Percentiles rank a stretch among this genome's conserved stretches.
Evolutionary conservation across 2,797 vertebrate genomes (phyloP).

Genomic region (Masticophis lateralis): DNA sequence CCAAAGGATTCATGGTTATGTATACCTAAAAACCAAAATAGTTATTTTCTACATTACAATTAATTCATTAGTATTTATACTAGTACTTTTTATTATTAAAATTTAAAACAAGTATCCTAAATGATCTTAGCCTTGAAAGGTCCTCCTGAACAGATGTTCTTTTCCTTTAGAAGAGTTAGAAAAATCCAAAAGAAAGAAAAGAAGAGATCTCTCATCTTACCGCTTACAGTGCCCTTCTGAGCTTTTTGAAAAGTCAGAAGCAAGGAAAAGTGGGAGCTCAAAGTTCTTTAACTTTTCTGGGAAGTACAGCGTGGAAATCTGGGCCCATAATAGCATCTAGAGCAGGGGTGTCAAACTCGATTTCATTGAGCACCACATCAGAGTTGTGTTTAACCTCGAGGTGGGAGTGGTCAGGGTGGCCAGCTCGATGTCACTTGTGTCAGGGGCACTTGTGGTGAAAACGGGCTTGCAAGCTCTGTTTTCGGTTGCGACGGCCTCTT

Average conservation of each 20-base stretch:
- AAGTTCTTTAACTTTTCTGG: background rate
- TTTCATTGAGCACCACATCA: too few species aligned
- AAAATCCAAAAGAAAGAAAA: background rate
- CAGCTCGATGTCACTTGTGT: too few species aligned
- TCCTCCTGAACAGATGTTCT: background rate
- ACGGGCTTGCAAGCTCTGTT: too few species aligned
- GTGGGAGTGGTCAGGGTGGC: too few species aligned
- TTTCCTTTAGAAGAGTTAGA: background rate
- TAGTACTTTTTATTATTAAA: background rate
- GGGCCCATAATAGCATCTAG: background rate
- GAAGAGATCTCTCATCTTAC: background rate
- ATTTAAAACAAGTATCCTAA: background rate
- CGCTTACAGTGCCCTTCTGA: background rate
- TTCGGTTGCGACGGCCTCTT: too few species aligned
- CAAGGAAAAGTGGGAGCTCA: background rate
- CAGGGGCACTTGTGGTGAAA: too few species aligned
- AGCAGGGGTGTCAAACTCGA: too few species aligned
- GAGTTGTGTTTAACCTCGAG: too few species aligned
- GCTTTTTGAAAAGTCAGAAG: background rate
- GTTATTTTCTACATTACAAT: background rate
- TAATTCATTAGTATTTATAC: background rate
- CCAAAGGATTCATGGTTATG: background rate
- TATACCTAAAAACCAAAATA: background rate
- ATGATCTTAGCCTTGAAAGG: background rate
- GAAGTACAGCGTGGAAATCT: background rate